Percentiles rank a stretch among this genome's conserved stretches.
phyloP scores from a whole-genome alignment of 2,888 invertebrate genomes.

The Hybos culiciformis region DNA sequence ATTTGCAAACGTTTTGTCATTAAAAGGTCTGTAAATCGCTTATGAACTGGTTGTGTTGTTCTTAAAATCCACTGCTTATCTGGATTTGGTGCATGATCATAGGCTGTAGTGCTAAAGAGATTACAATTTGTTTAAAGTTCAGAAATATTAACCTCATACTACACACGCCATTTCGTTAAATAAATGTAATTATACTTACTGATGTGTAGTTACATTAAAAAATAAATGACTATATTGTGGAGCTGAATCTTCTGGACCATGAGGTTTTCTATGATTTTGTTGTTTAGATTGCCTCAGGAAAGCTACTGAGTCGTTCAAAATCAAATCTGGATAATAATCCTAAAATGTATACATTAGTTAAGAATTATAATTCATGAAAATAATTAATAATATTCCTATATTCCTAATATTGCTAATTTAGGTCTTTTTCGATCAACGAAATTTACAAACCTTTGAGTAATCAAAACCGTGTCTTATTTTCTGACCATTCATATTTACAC shows the following conservation, averaged over 20 bases:
- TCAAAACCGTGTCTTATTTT: constrained; percentile 87
- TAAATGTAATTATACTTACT: constrained; percentile 49
- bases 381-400: too few relatives aligned
- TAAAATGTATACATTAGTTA: constrained; percentile 26
- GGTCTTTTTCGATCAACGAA: too few relatives aligned
- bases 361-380: background rate
- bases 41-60: constrained; percentile 84
- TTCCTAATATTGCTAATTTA: too few relatives aligned
- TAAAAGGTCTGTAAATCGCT: constrained; percentile 84
- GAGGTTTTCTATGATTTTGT: constrained; percentile 74
- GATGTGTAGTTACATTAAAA: constrained; percentile 90
- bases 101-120: constrained; percentile 75
- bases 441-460: constrained; percentile 57
- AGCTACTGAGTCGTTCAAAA: constrained; percentile 89
- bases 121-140: too few relatives aligned
- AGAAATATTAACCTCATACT: too few relatives aligned
- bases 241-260: constrained; percentile 96
- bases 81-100: constrained; percentile 94
- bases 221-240: constrained; percentile 92
- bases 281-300: constrained; percentile 79
- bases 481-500: constrained; percentile 91
- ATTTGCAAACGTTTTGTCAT: constrained; percentile 96
- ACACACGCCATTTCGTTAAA: too few relatives aligned
- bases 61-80: constrained; percentile 98
- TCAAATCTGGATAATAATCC: constrained; percentile 90